A percentile compares a stretch with the other conserved stretches of the same genome.
Evolutionary conservation across 2,797 vertebrate species (phyloP).

Genomic region (Morelia viridis): DNA sequence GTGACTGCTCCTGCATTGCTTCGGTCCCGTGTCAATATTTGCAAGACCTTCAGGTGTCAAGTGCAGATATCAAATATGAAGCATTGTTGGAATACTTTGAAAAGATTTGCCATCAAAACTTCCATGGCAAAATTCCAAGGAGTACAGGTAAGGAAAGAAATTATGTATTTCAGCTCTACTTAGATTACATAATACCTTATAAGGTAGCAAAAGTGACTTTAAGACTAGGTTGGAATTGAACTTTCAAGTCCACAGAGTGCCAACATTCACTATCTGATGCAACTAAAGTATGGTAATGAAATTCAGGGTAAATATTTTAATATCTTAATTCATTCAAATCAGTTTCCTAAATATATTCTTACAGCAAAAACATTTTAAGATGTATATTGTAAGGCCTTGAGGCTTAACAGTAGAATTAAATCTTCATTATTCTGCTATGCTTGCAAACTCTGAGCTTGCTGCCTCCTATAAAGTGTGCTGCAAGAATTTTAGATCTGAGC

Average conservation of each 20-base stretch:
- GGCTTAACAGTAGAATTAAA: conserved; percentile 34
- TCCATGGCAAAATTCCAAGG: background rate
- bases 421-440: conserved; percentile 6
- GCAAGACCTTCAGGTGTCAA: background rate
- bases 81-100: background rate
- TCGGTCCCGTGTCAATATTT: too few species aligned
- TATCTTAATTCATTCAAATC: conserved; percentile 4
- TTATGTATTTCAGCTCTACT: background rate
- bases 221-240: background rate
- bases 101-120: background rate
- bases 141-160: too few species aligned
- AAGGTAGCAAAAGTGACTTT: background rate
- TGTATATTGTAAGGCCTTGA: background rate
- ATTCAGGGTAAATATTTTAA: conserved; percentile 24
- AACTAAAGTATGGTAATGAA: background rate
- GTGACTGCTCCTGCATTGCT: background rate
- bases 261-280: background rate
- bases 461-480: background rate
- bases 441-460: background rate
- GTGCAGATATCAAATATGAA: background rate
- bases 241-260: too few species aligned
- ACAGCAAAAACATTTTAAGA: background rate
- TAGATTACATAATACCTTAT: background rate
- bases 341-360: background rate
- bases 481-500: conserved; percentile 17